phyloP scores from a whole-genome alignment of 2,888 invertebrate species.

The Nineta flava region DNA sequence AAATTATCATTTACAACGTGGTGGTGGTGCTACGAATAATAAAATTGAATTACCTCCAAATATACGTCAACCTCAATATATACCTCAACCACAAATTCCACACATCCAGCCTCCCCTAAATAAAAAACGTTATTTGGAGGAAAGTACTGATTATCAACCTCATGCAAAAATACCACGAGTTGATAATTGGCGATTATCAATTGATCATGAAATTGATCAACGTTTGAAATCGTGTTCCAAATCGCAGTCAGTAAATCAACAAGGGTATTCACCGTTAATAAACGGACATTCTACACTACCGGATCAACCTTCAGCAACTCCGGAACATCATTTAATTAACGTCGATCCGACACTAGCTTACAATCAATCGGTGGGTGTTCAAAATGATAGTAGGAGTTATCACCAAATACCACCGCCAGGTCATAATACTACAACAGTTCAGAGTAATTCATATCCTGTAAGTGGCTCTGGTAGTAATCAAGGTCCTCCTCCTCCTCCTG shows the following conservation, averaged over 20 bases:
- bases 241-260: not conserved
- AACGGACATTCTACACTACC: not conserved
- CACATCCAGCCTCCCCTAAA: not conserved
- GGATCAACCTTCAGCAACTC: constrained; percentile 13
- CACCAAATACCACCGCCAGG: too few relatives aligned
- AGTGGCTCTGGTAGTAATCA: too few relatives aligned
- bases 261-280: not conserved
- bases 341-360: constrained; percentile 2
- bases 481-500: constrained; percentile 5
- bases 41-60: constrained; percentile 19
- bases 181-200: constrained; percentile 34
- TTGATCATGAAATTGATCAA: constrained; percentile 38
- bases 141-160: constrained; percentile 1
- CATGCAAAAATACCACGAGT: constrained; percentile 31
- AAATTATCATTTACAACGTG: constrained; percentile 15
- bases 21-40: constrained; percentile 13
- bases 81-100: not conserved
- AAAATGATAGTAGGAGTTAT: constrained; percentile 6
- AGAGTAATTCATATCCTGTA: too few relatives aligned
- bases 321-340: not conserved
- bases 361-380: constrained; percentile 18
- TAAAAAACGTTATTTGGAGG: not conserved
- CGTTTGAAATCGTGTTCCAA: constrained; percentile 27
- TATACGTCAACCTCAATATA: constrained; percentile 9
- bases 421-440: too few relatives aligned